A percentile compares a stretch with the other conserved stretches of the same genome.
Conservation (phyloP, 2,888 invertebrate species). For the Eupithecia subfuscata region DNA sequence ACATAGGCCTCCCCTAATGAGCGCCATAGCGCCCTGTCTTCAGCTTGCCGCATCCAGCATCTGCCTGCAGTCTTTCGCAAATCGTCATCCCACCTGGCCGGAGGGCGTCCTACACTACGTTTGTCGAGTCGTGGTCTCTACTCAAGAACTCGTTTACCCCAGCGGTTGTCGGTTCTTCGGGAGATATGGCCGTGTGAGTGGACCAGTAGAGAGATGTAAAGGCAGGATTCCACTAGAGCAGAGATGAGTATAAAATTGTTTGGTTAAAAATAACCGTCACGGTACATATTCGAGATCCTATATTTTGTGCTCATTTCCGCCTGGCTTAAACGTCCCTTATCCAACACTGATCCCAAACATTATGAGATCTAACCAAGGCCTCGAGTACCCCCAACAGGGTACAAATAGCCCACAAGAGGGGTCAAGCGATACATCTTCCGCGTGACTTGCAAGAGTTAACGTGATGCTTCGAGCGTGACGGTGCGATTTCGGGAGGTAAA, state of each 20-base stretch:
- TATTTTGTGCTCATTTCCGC: neutral
- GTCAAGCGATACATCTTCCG: constrained; percentile 29
- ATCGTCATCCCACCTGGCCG: too few relatives aligned
- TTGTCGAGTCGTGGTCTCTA: too few relatives aligned
- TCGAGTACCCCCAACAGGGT: constrained; percentile 2
- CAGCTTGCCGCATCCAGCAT: too few relatives aligned
- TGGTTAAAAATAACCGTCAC: neutral
- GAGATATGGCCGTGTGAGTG: too few relatives aligned
- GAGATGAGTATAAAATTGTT: neutral
- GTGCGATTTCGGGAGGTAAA: neutral
- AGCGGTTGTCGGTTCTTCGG: too few relatives aligned
- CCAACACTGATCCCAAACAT: neutral
- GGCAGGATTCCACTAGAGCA: neutral
- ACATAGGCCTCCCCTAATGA: too few relatives aligned
- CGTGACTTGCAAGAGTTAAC: constrained; percentile 30
- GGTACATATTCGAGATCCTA: neutral
- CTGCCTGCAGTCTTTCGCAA: too few relatives aligned
- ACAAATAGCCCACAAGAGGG: constrained; percentile 26
- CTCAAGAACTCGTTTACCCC: too few relatives aligned
- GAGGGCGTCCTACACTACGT: too few relatives aligned
- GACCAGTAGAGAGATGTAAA: too few relatives aligned
- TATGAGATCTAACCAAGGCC: neutral
- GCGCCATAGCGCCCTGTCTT: too few relatives aligned
- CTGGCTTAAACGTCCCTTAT: neutral
- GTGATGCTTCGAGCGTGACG: constrained; percentile 3